phyloP scores from a whole-genome alignment of 2,797 vertebrate species.

The Kryptolebias ocellatus region DNA sequence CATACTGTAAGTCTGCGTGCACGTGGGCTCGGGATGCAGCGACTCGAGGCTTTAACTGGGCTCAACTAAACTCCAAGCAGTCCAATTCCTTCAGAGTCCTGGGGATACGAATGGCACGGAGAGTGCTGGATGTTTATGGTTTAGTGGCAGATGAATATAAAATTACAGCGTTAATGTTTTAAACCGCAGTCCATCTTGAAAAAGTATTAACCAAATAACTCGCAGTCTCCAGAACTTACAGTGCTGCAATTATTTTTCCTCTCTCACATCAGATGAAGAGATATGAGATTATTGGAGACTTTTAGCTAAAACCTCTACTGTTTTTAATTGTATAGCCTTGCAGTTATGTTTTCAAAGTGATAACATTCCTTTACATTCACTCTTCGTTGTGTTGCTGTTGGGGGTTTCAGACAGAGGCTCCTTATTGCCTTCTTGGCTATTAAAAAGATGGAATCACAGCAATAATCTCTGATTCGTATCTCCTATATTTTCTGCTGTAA shows the following conservation, averaged over 20 bases:
- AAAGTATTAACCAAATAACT: background rate
- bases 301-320: background rate
- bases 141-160: conserved; percentile 2
- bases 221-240: background rate
- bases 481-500: no score
- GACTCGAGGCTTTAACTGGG: background rate
- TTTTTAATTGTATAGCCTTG: background rate
- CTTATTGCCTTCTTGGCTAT: background rate
- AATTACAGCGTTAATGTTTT: background rate
- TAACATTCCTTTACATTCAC: background rate
- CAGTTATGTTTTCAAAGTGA: background rate
- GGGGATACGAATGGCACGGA: background rate
- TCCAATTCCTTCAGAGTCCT: conserved; percentile 11
- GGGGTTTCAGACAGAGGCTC: background rate
- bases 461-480: background rate
- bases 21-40: background rate
- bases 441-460: background rate
- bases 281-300: background rate
- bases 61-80: conserved; percentile 2
- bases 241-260: background rate
- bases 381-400: background rate
- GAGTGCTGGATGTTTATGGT: conserved; percentile 6
- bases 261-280: background rate
- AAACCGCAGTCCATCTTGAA: background rate
- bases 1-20: background rate